Conservation (phyloP, 2,888 invertebrate genomes). For the Chalcis sispes region DNA sequence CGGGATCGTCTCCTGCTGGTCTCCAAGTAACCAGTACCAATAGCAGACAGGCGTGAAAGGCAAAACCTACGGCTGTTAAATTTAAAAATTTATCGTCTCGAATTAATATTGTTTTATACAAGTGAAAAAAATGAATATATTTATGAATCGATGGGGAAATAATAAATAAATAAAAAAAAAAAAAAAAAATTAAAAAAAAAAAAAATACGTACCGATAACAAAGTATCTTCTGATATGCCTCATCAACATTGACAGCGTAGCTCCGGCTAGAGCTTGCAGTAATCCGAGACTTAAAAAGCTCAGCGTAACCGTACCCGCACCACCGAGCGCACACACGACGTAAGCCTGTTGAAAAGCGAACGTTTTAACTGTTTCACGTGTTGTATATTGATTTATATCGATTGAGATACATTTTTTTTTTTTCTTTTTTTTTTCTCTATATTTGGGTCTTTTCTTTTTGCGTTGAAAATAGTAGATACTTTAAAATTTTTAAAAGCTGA, state of each 20-base stretch:
- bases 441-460: no score
- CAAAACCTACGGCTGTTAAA: conserved; percentile 84
- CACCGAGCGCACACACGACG: conserved; percentile 88
- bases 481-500: no score
- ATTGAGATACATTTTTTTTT: no score
- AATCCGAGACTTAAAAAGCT: conserved; percentile 86
- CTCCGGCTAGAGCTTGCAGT: conserved; percentile 86
- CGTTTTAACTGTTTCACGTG: background rate
- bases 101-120: no score
- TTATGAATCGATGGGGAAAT: background rate
- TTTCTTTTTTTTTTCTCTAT: background rate
- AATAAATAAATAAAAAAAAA: background rate
- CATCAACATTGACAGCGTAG: conserved; percentile 88
- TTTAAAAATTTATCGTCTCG: no score
- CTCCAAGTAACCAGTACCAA: conserved; percentile 88
- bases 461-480: background rate
- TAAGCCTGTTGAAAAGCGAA: conserved; percentile 84
- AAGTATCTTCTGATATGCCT: conserved; percentile 85
- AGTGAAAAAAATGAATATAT: no score
- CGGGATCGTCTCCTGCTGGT: conserved; percentile 88
- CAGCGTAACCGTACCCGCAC: conserved; percentile 83
- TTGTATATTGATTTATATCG: background rate
- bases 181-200: background rate
- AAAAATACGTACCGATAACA: conserved; percentile 83
- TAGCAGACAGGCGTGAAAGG: conserved; percentile 87